These are phyloP conservation scores for Tachycineta bicolor DNA, from an alignment of 2,113 vertebrate genomes.

Conservation along the genomic window DNA sequence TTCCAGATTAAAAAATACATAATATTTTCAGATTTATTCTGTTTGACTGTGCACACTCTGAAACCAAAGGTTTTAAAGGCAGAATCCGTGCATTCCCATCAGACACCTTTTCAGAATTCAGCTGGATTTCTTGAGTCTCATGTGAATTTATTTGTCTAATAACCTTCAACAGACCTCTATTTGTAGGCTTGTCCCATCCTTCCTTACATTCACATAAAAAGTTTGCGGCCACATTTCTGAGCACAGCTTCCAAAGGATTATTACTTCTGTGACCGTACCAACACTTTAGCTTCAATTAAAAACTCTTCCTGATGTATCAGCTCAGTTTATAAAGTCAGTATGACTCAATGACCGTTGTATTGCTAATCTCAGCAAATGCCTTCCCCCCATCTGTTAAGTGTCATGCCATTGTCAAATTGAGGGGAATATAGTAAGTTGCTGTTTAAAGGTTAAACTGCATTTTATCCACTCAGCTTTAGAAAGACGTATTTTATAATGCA, in stretches of 20 bases:
- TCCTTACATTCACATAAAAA: neutral
- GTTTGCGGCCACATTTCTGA: neutral
- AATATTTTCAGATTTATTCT: neutral
- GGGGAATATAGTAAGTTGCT: neutral
- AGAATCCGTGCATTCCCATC: accelerated
- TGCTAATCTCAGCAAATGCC: neutral
- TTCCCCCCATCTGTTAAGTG: constrained; percentile 20
- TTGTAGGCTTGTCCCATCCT: neutral
- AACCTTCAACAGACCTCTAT: neutral
- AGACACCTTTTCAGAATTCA: neutral
- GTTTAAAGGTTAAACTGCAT: neutral
- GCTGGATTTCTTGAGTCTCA: neutral
- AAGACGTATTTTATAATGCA: neutral
- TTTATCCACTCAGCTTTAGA: neutral
- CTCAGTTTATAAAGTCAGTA: neutral
- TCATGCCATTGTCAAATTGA: neutral
- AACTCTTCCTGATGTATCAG: neutral
- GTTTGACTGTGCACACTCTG: neutral
- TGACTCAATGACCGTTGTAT: neutral
- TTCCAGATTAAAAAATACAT: neutral
- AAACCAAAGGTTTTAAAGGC: neutral
- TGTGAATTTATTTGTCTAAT: neutral
- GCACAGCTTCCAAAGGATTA: neutral
- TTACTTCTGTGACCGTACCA: accelerated
- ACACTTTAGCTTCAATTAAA: neutral